These are phyloP conservation scores for Drosophila sulfurigaster DNA, from an alignment of 1,140 invertebrate genomes.

Conservation along the genomic window DNA sequence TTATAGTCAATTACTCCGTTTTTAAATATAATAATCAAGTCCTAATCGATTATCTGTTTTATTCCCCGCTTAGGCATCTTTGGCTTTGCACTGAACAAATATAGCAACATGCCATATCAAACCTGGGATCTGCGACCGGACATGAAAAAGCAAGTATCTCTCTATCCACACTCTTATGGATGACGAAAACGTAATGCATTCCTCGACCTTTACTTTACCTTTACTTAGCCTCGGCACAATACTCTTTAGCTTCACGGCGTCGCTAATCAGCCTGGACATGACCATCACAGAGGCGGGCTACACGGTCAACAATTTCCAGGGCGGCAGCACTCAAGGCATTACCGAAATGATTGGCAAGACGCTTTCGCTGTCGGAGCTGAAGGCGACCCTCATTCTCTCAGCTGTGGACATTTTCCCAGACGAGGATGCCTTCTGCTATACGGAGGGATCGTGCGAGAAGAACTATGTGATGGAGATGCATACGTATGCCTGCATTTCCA, in stretches of 20 bases:
- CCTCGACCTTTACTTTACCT: too few relatives aligned
- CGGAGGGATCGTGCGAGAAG: constrained; percentile 90
- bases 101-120: constrained; percentile 93
- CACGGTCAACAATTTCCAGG: constrained; percentile 79
- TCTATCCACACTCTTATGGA: not conserved
- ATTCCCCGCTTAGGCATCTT: constrained; percentile 86
- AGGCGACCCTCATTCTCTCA: constrained; percentile 70
- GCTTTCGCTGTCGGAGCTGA: constrained; percentile 68
- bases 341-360: constrained; percentile 81
- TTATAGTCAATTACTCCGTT: too few relatives aligned
- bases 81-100: constrained; percentile 90
- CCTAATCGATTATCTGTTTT: too few relatives aligned
- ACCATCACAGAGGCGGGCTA: constrained; percentile 86
- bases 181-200: too few relatives aligned
- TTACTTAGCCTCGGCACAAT: constrained; percentile 86
- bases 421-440: constrained; percentile 92
- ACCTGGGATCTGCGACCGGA: constrained; percentile 93
- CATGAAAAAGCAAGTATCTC: constrained; percentile 77
- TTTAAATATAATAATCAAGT: too few relatives aligned
- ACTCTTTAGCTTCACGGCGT: constrained; percentile 88
- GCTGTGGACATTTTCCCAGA: constrained; percentile 97
- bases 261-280: constrained; percentile 90
- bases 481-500: constrained; percentile 93
- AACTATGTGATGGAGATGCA: constrained; percentile 91
- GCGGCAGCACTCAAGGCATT: constrained; percentile 73